These are phyloP conservation scores for Drosophila athabasca DNA, from an alignment of 1,140 invertebrate genomes.

Conservation along the genomic window DNA sequence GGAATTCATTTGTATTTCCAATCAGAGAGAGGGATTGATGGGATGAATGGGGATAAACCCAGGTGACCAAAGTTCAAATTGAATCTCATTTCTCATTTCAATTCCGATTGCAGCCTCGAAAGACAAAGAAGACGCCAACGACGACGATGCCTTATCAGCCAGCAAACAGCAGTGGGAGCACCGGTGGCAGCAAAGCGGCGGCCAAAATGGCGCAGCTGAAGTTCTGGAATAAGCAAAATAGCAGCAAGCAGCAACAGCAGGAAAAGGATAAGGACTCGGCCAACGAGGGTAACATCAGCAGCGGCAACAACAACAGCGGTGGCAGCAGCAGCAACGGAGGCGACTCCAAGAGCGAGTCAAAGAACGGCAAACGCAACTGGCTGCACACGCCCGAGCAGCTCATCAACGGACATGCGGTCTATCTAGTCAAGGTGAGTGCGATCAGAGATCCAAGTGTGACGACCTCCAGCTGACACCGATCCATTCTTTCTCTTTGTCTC, in stretches of 20 bases:
- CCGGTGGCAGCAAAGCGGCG: conserved; percentile 56
- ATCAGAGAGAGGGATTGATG: conserved; percentile 30
- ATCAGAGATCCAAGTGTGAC: conserved; percentile 33
- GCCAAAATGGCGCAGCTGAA: conserved; percentile 86
- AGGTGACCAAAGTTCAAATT: conserved; percentile 47
- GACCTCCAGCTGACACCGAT: conserved; percentile 5
- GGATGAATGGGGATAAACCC: conserved; percentile 55
- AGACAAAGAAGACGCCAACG: conserved; percentile 32
- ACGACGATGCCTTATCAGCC: conserved; percentile 73
- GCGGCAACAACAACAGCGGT: conserved; percentile 64
- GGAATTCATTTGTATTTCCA: conserved; percentile 42
- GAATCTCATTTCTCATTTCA: conserved; percentile 36
- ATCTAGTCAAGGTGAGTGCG: conserved; percentile 95
- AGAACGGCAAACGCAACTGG: conserved; percentile 90
- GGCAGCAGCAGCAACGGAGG: conserved; percentile 64
- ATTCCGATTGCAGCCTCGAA: conserved; percentile 17
- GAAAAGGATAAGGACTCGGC: conserved; percentile 48
- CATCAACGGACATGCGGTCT: conserved; percentile 96
- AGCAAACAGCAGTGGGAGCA: conserved; percentile 58
- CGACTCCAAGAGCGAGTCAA: conserved; percentile 63
- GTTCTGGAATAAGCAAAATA: conserved; percentile 86
- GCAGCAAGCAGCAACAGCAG: conserved; percentile 80
- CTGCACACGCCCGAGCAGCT: conserved; percentile 96
- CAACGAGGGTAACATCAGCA: conserved; percentile 76
- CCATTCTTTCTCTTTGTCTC: conserved; percentile 34